These are phyloP conservation scores for Monopterus albus DNA, from an alignment of 2,113 vertebrate species.

Conservation along the genomic window DNA sequence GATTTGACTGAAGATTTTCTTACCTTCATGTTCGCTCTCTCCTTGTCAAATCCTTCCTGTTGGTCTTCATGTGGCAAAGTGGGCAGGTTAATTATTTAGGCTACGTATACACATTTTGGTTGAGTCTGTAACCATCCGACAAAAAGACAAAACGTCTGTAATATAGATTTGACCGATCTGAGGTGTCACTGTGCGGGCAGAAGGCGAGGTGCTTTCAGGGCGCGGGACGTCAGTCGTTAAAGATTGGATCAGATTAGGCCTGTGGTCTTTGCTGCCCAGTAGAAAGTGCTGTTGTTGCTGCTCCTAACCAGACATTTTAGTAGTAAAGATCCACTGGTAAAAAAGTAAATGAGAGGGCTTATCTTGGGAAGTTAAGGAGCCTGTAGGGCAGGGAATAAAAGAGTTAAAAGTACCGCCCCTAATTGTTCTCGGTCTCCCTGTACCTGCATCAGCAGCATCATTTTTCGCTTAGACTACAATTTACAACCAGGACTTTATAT, in stretches of 20 bases:
- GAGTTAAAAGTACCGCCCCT: conserved; percentile 80
- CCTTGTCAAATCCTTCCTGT: conserved; percentile 30
- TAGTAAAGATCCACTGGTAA: not conserved
- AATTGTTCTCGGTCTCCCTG: conserved; percentile 26
- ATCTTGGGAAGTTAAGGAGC: conserved; percentile 55
- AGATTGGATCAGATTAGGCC: conserved; percentile 11
- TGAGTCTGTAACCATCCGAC: not conserved
- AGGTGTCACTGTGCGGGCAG: conserved; percentile 65
- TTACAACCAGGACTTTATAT: not conserved
- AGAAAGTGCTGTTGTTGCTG: conserved; percentile 3
- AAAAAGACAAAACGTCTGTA: conserved; percentile 3
- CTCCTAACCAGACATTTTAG: conserved; percentile 23
- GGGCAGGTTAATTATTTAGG: conserved; percentile 7
- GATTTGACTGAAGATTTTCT: conserved; percentile 29
- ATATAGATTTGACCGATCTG: conserved; percentile 44
- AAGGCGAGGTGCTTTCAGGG: conserved; percentile 47
- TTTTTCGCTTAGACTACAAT: conserved; percentile 50
- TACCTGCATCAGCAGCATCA: conserved; percentile 71
- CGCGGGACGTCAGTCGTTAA: conserved; percentile 26
- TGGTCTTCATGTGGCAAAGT: conserved; percentile 2
- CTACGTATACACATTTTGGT: not conserved
- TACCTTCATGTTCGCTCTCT: conserved; percentile 75
- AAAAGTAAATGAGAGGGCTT: conserved; percentile 50
- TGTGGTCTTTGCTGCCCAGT: not conserved
- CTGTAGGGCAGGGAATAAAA: conserved; percentile 66